phyloP scores from a whole-genome alignment of 2,888 invertebrate genomes.

The Urechis unicinctus region DNA sequence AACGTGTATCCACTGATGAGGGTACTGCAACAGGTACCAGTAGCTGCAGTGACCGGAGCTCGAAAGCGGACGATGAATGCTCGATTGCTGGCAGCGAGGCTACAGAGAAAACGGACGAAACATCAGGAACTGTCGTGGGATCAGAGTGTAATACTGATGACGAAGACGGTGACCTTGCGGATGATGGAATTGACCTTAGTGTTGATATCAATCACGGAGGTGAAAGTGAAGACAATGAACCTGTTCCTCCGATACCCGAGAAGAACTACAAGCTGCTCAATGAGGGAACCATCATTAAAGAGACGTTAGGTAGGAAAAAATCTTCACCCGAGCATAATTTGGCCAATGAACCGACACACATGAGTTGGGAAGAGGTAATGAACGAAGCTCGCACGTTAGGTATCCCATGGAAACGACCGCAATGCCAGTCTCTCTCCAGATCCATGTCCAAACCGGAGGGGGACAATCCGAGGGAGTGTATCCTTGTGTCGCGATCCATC shows the following conservation, averaged over 20 bases:
- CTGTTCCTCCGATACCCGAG: slow-evolving; percentile 1
- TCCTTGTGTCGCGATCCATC: background rate
- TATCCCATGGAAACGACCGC: slow-evolving; percentile 16
- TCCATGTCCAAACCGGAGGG: background rate
- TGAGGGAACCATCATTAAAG: background rate
- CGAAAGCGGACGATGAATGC: background rate
- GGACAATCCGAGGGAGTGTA: background rate
- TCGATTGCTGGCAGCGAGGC: background rate
- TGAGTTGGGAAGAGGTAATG: slow-evolving; percentile 22
- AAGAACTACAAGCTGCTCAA: background rate
- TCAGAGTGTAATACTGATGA: background rate
- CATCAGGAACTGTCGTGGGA: background rate
- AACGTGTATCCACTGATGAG: background rate
- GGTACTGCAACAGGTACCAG: background rate
- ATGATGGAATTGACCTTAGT: background rate
- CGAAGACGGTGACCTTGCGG: background rate
- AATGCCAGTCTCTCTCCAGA: background rate
- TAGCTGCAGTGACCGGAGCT: background rate
- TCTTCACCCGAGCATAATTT: background rate
- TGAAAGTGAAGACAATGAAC: background rate
- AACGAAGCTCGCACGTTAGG: slow-evolving; percentile 18
- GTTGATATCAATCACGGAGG: background rate
- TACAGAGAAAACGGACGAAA: background rate
- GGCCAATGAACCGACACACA: slow-evolving; percentile 18
- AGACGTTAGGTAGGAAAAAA: background rate